Base-by-base conservation (phyloP, 2,113 vertebrate species). In the Pomatorhinus ruficollis region DNA sequence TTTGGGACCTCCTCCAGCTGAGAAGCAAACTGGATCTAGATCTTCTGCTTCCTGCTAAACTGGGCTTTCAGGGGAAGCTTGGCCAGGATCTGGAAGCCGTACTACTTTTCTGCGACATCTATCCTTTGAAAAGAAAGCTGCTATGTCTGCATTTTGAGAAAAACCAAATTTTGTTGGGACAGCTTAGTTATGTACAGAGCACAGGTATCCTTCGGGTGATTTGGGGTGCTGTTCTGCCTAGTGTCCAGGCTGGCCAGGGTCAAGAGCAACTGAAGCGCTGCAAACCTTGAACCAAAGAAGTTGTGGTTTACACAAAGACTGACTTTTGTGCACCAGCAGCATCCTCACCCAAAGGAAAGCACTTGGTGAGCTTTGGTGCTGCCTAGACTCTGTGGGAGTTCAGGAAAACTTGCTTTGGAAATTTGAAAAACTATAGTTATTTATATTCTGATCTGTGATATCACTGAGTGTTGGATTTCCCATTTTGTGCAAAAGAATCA, bases 21-120 rank as follows among this genome's bases (percentile, higher is more conserved):
- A 59, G 40, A 75, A 71, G 52, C 0, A 2, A 87, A 45, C 39
- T 75, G 52, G 15, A 60, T 75, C 56, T 84, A 63, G 52, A 44
- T 94, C 69, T 91, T 57, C 17, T 18, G 33, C 28, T 59, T 91
- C 33, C 39, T 84, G 28, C 74, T 84, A 70, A 84, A 75, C 47
- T 70, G 33, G 42, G 39, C 21, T 93, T 87, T 95, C 35, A 27
- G 64, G 22, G 5, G 5, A 44, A 87, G 13, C 57, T 47, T 71
- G 77, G 39, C 60, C 18, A 33, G 11, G 47, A 78, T 78, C 21
- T 87, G 53, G 47, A 89, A 93, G n/a, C 33, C 1, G 4, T 63
- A 25, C 18, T 61, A 5, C 56, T 70, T 83, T 91, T 64, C 44
- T 75, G 77, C 42, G 56, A 44, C n/a, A 70, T 12, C 28, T 57